These are phyloP conservation scores for Melieria omissa DNA, from an alignment of 2,888 invertebrate species.

Conservation along the genomic window DNA sequence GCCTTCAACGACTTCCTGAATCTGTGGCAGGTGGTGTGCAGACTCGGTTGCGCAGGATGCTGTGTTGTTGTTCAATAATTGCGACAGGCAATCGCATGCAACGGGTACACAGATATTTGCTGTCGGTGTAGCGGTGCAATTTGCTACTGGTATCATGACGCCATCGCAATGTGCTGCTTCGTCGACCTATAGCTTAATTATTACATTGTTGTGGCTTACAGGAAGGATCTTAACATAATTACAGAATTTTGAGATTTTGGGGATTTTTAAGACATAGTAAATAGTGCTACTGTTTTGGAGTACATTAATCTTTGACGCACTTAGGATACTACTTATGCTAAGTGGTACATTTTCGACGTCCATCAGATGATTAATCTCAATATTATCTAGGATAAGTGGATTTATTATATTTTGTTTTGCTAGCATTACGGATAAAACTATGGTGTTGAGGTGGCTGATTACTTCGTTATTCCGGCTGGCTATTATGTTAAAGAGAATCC, in stretches of 20 bases:
- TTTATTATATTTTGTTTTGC: background rate
- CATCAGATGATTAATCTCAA: background rate
- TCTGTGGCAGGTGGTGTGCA: background rate
- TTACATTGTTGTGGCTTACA: too few species aligned
- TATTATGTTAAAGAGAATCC: background rate
- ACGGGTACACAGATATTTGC: background rate
- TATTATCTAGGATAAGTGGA: background rate
- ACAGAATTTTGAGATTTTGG: background rate
- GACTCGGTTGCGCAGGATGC: slow-evolving; percentile 2
- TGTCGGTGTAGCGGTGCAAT: background rate
- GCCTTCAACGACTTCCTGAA: background rate
- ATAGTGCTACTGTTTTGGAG: background rate
- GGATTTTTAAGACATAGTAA: slow-evolving; percentile 2
- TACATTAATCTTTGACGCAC: too few species aligned
- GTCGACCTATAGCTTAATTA: too few species aligned
- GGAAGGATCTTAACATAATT: background rate
- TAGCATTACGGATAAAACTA: background rate
- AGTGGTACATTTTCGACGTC: background rate
- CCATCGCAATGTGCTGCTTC: background rate
- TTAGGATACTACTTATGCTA: background rate
- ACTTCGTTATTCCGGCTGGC: slow-evolving; percentile 6
- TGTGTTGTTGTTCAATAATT: slow-evolving; percentile 5
- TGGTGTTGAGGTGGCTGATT: background rate
- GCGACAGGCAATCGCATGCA: background rate
- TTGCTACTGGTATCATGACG: background rate